Evolutionary conservation across 1,140 invertebrate species (phyloP).

Genomic region (Phortica variegata): DNA sequence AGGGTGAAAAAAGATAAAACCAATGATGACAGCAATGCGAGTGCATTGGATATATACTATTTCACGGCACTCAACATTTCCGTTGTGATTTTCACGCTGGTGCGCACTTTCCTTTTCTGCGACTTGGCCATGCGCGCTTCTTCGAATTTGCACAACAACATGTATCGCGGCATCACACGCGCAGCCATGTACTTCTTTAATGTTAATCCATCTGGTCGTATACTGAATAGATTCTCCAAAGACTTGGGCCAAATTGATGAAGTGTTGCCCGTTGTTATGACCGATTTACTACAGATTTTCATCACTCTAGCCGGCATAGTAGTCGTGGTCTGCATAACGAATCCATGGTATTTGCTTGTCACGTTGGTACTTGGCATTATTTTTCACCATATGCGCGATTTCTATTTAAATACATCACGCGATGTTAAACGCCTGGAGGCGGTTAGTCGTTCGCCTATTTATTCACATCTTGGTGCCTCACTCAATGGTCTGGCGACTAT

Average conservation of each 20-base stretch:
- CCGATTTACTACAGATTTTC: slow-evolving; percentile 74
- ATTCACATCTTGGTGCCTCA: slow-evolving; percentile 84
- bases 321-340: slow-evolving; percentile 71
- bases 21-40: slow-evolving; percentile 23
- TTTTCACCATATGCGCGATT: slow-evolving; percentile 72
- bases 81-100: slow-evolving; percentile 63
- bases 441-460: slow-evolving; percentile 82
- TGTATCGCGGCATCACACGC: slow-evolving; percentile 74
- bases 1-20: too few relatives aligned
- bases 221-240: slow-evolving; percentile 80
- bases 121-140: slow-evolving; percentile 71
- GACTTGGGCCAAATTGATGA: slow-evolving; percentile 87
- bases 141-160: slow-evolving; percentile 71
- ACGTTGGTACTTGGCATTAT: slow-evolving; percentile 68
- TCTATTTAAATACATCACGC: slow-evolving; percentile 80
- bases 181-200: slow-evolving; percentile 84
- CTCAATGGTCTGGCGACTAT: slow-evolving; percentile 88
- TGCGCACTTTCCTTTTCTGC: slow-evolving; percentile 68
- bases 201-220: slow-evolving; percentile 72
- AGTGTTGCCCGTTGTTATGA: slow-evolving; percentile 72
- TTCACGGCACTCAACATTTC: slow-evolving; percentile 63
- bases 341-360: slow-evolving; percentile 73
- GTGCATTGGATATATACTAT: slow-evolving; percentile 48
- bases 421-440: slow-evolving; percentile 87
- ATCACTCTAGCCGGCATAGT: slow-evolving; percentile 74